Conservation (phyloP, 2,888 invertebrate genomes). For the Lasioglossum figueresi region DNA sequence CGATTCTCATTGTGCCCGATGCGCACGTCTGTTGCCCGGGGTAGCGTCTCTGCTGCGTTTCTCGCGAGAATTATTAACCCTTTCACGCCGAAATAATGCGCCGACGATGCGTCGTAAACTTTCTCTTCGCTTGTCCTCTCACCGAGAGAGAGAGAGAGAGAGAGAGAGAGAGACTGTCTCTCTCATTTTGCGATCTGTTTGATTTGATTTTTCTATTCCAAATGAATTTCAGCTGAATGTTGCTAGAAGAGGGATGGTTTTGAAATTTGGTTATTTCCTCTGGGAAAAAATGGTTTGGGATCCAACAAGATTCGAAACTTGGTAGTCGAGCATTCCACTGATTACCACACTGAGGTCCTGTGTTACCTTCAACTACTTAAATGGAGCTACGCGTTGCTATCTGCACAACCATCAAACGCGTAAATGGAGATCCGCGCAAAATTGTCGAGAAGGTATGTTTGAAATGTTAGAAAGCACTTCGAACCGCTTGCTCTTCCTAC, state of each 20-base stretch:
- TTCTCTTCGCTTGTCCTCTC: background rate
- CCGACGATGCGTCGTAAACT: background rate
- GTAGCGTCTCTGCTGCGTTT: slow-evolving; percentile 18
- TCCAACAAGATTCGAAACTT: background rate
- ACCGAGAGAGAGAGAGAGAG: background rate
- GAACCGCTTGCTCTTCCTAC: background rate
- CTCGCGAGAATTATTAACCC: slow-evolving; percentile 45
- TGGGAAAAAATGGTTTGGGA: background rate
- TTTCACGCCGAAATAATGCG: background rate
- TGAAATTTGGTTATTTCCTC: background rate
- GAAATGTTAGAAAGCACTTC: background rate
- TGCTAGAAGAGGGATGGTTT: background rate
- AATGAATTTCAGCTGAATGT: background rate
- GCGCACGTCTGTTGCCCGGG: slow-evolving; percentile 27
- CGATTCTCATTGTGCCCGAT: slow-evolving; percentile 58
- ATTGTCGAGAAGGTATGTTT: background rate
- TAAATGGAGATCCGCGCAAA: background rate
- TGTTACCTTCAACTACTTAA: too few relatives aligned
- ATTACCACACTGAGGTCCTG: background rate
- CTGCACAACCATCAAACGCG: background rate
- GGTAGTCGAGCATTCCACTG: background rate
- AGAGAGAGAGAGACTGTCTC: background rate
- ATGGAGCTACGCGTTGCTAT: background rate
- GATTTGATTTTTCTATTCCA: background rate
- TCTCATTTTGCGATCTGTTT: background rate